Evolutionary conservation across 2,797 vertebrate species (phyloP), one percentile per base, ranked within the genome.

Genomic region (Tarsius wallacei): DNA sequence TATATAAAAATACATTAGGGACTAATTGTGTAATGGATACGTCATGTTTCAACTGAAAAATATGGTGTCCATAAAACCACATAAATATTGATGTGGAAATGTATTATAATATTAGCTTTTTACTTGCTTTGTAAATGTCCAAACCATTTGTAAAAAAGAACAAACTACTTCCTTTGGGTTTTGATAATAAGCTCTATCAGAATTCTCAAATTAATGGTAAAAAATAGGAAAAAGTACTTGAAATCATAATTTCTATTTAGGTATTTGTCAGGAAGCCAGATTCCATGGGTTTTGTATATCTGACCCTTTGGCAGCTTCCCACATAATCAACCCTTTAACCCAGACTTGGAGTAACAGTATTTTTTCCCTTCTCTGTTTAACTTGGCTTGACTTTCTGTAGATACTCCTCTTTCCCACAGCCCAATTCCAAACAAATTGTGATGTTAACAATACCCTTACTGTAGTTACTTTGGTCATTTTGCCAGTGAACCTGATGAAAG

Each of bases 351-450:
- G 97, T 98, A 98, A 97, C 94, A 98, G 97, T 94, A 98, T 98
- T 97, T 98, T 98, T 98, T 84, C 92, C 96, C 87, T 97, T 88
- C 91, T 98, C 96, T 99, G 98, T 99, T 99, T 99, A 98, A 97
- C 97, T 99, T 99, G 98, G 98, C 98, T 97, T 97, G 82, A 95
- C 97, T 98, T 98, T 98, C 97, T 95, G 77, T 97, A 98, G 97
- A 97, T 98, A 98, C 93, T 98, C 97, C 95, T 98, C 82, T 98
- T 99, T 99, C 99, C 98, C 98, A 99, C 98, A 98, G 97, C 95
- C 80, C 97, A 91, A 95, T 97, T 98, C 98, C 97, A 97, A 98
- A 97, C 95, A 96, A 98, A 97, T 94, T 98, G 78, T 96, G 76
- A 97, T 90, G 85, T 95, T 97, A 97, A 98, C 98, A 97, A 97